phyloP scores from a whole-genome alignment of 2,113 vertebrate species.

The Gnathonemus longibarbis region DNA sequence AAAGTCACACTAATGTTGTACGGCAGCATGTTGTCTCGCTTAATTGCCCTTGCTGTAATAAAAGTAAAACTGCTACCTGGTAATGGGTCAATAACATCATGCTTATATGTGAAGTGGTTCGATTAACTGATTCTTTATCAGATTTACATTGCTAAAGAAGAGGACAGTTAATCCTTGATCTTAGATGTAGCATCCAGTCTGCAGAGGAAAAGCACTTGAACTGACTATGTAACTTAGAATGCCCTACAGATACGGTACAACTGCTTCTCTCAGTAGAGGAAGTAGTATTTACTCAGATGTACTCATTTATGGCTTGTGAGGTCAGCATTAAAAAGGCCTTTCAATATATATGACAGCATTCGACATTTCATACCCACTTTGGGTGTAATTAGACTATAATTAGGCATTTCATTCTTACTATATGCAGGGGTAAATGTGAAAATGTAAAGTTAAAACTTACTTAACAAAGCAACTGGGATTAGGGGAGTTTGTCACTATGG shows the following conservation, averaged over 20 bases:
- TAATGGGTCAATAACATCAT: neutral
- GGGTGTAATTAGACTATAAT: neutral
- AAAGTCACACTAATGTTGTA: neutral
- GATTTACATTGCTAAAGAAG: neutral
- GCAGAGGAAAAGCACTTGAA: neutral
- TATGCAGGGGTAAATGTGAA: neutral
- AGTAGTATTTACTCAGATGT: neutral
- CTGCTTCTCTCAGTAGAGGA: neutral
- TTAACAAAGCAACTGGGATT: neutral
- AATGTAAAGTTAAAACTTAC: neutral
- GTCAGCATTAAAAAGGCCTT: neutral
- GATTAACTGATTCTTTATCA: neutral
- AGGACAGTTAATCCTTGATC: neutral
- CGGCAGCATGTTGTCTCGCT: neutral
- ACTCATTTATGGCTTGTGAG: neutral
- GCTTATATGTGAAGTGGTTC: neutral
- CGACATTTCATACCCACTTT: neutral
- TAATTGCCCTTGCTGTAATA: neutral
- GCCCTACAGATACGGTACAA: neutral
- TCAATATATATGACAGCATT: neutral
- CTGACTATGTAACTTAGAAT: neutral
- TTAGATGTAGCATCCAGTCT: neutral
- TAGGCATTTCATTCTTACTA: neutral
- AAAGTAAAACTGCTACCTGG: neutral
- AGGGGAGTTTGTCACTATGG: neutral